Conservation (phyloP, 2,888 invertebrate species). For the Leucophora obtusa region DNA sequence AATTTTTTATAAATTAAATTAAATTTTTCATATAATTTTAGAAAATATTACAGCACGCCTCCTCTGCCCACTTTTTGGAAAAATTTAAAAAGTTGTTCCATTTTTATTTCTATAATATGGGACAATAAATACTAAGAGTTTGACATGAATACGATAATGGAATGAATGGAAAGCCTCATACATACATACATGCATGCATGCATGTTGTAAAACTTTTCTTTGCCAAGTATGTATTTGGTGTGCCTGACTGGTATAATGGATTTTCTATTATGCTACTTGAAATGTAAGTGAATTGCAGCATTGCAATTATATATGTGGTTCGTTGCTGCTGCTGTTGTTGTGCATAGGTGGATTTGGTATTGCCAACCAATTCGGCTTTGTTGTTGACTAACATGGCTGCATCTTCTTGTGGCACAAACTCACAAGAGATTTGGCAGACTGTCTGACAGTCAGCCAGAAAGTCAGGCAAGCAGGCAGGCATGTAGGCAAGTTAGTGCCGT, state of each 20-base stretch:
- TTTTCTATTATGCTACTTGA: constrained; percentile 45
- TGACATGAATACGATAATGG: too few species aligned
- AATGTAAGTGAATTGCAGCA: background rate
- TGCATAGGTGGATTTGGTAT: constrained; percentile 6
- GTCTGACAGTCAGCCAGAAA: constrained; percentile 26
- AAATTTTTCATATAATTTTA: too few species aligned
- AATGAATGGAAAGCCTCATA: too few species aligned
- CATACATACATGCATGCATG: background rate
- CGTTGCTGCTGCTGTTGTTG: constrained; percentile 1
- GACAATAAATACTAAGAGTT: too few species aligned
- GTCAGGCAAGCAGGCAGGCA: background rate
- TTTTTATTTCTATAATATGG: too few species aligned
- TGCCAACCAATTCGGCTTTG: constrained; percentile 23
- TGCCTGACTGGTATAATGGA: constrained; percentile 12
- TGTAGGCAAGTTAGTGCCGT: background rate
- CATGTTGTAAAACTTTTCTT: background rate
- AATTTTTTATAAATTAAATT: too few species aligned
- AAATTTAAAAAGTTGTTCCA: too few species aligned
- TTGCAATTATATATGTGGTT: too few species aligned
- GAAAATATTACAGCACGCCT: too few species aligned
- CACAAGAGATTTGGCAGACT: constrained; percentile 2
- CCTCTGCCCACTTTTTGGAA: too few species aligned
- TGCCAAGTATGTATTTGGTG: background rate
- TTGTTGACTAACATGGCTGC: constrained; percentile 29
- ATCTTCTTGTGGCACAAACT: constrained; percentile 27